Base-by-base conservation (phyloP, 2,797 vertebrate species). In the Tiaroga cobitis region DNA sequence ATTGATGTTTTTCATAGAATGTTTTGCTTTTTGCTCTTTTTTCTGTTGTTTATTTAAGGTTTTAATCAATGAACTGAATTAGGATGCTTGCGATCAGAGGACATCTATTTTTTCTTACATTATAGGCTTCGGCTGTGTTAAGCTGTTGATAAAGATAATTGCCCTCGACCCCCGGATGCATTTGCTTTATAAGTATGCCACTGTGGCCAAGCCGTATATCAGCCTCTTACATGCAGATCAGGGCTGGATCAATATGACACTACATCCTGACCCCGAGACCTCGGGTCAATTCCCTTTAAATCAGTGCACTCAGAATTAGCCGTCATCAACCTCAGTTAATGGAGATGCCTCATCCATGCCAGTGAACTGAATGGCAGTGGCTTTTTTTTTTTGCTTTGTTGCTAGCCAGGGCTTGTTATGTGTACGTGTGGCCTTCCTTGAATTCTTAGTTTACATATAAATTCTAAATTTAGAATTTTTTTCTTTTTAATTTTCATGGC, bases 241-340 rank as follows among this genome's bases (percentile, higher is more conserved):
- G 83, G 79, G 82, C 75, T 78, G 88, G 89, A 87, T 91, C 89
- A 87, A 91, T 92, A 90, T 81, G 85, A 92, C 87, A 88, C 84
- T 65, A 84, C 88, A 84, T 88, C 69, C 74, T 93, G 89, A 92
- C 92, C 90, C 87, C 70, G 67, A 92, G 89, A 92, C 92, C 90
- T 86, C 85, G 87, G 86, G 87, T 92, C 89, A 85, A 80, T 85
- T 83, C 75, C 85, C 88, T 86, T 74, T 82, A 87, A 83, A 91
- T 89, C 86, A 74, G 86, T 86, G 49, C 78, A 81, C 89, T 79
- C 88, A 88, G 87, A 92, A 92, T 92, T 92, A 93, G 89, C 85
- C 88, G 89, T 90, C 88, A 91, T 92, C 90, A 89, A 85, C 92
- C 88, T 89, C 76, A 87, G 86, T 88, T 90, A 85, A 85, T 88